Conservation (phyloP, 1,140 invertebrate species). For the Thrips palmi region DNA sequence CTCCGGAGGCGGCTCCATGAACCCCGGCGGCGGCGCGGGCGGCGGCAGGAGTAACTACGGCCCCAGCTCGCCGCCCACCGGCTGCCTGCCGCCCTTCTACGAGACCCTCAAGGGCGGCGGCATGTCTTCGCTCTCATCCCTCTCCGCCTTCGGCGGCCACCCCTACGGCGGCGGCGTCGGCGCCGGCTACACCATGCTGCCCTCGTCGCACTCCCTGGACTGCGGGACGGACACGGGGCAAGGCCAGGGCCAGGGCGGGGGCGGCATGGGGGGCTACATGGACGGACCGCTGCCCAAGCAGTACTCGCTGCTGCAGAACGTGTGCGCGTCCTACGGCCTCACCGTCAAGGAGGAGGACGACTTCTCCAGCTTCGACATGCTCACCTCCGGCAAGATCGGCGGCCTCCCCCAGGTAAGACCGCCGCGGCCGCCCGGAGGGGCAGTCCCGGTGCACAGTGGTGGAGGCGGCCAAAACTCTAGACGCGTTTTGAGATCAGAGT, state of each 20-base stretch:
- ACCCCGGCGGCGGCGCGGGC: constrained; percentile 44
- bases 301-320: constrained; percentile 61
- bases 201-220: constrained; percentile 43
- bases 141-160: constrained; percentile 34
- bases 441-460: no score
- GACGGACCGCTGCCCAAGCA: constrained; percentile 30
- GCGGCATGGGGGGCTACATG: constrained; percentile 25
- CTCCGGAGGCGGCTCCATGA: constrained; percentile 35
- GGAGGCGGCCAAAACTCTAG: no score
- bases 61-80: constrained; percentile 62
- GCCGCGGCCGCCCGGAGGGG: no score
- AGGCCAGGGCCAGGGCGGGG: constrained; percentile 26
- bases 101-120: constrained; percentile 59
- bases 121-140: no score
- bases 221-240: constrained; percentile 57
- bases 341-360: constrained; percentile 55
- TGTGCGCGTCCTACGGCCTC: constrained; percentile 50
- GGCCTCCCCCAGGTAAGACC: no score
- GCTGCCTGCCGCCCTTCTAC: constrained; percentile 64
- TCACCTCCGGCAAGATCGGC: constrained; percentile 34
- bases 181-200: constrained; percentile 22
- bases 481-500: no score
- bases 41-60: constrained; percentile 55
- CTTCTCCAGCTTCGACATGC: constrained; percentile 51
- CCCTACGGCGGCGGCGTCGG: constrained; percentile 26